Evolutionary conservation across 64 coral and sea anemone genomes (phyloP).

Genomic region (Porites australiensis): DNA sequence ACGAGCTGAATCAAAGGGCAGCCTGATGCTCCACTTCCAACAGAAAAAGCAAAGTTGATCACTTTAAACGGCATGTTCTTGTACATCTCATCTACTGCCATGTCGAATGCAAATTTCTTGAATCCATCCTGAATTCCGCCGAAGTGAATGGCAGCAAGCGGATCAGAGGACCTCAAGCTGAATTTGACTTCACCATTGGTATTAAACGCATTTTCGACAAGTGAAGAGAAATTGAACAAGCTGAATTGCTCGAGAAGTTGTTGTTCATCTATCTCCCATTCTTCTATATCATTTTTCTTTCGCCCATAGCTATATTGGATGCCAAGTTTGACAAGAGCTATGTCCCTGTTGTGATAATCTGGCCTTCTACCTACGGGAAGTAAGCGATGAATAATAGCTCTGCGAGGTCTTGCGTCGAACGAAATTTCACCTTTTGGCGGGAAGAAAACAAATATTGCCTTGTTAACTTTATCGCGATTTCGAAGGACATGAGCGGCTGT

Average conservation of each 20-base stretch:
- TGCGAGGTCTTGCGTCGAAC: slow-evolving; percentile 67
- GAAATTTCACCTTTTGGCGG: slow-evolving; percentile 42
- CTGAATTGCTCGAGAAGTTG: slow-evolving; percentile 50
- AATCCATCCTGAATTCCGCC: slow-evolving; percentile 24
- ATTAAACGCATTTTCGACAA: slow-evolving; percentile 35
- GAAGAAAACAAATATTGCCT: slow-evolving; percentile 75
- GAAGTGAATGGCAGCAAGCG: slow-evolving; percentile 77
- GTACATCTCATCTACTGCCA: slow-evolving; percentile 66
- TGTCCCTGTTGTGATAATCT: slow-evolving; percentile 92
- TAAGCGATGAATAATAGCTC: slow-evolving; percentile 83
- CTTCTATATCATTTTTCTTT: slow-evolving; percentile 69
- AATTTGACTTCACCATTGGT: slow-evolving; percentile 25
- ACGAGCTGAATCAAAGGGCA: slow-evolving; percentile 75
- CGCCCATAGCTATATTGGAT: slow-evolving; percentile 68
- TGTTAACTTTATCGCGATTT: slow-evolving; percentile 82
- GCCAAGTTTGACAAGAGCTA: slow-evolving; percentile 86
- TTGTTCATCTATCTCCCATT: slow-evolving; percentile 86
- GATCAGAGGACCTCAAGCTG: slow-evolving; percentile 51
- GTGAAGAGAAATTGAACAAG: slow-evolving; percentile 71
- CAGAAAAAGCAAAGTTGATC: slow-evolving; percentile 48
- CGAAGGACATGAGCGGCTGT: slow-evolving; percentile 80
- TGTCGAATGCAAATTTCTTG: slow-evolving; percentile 72
- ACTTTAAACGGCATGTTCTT: slow-evolving; percentile 68
- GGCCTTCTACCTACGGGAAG: slow-evolving; percentile 81
- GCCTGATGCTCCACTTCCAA: slow-evolving; percentile 68